Percentiles rank a stretch among this genome's conserved stretches.
Evolutionary conservation across 2,888 invertebrate genomes (phyloP).

Genomic region (Meandrusa payeni): DNA sequence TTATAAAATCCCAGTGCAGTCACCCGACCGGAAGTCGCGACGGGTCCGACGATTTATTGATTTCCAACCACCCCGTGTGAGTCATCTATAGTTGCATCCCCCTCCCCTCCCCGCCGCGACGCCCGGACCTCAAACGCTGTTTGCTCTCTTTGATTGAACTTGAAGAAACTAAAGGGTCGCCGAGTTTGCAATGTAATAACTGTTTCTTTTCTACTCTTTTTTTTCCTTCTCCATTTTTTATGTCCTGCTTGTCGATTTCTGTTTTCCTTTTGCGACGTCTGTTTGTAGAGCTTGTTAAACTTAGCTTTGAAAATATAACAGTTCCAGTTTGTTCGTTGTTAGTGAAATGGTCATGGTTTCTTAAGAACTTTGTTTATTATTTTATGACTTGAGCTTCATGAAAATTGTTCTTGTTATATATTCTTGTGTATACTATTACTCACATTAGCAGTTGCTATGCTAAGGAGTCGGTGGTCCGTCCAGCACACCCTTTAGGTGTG

Average conservation of each 20-base stretch:
- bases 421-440: too few relatives aligned
- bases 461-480: too few relatives aligned
- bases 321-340: too few relatives aligned
- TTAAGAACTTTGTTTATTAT: too few relatives aligned
- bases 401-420: too few relatives aligned
- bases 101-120: conserved; percentile 41
- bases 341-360: too few relatives aligned
- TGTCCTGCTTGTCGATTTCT: conserved; percentile 34
- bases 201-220: conserved; percentile 44
- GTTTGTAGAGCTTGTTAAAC: conserved; percentile 18
- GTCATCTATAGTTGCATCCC: conserved; percentile 55
- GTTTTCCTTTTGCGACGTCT: conserved; percentile 36
- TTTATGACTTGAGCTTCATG: too few relatives aligned
- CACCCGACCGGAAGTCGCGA: conserved; percentile 27
- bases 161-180: conserved; percentile 51
- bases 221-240: too few relatives aligned
- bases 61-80: conserved; percentile 66
- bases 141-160: conserved; percentile 72
- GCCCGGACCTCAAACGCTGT: conserved; percentile 50
- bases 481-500: too few relatives aligned
- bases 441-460: too few relatives aligned
- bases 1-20: conserved; percentile 23
- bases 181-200: conserved; percentile 55
- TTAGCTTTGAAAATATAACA: conserved; percentile 14
- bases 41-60: conserved; percentile 57